Evolutionary conservation across 2,888 invertebrate species (phyloP).

Genomic region (Thymelicus acteon): DNA sequence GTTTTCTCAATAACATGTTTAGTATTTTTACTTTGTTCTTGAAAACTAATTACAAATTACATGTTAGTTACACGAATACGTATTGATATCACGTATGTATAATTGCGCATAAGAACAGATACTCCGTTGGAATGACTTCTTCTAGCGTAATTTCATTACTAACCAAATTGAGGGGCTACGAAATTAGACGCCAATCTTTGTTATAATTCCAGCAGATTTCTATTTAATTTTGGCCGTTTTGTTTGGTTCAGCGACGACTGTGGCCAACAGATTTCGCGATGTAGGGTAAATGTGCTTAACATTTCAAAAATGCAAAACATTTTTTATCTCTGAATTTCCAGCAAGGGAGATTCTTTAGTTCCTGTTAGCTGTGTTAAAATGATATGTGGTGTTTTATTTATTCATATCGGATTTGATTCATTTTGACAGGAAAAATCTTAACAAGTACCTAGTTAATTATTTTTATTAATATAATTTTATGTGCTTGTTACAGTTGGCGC

Average conservation of each 20-base stretch:
- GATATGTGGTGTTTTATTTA: no score
- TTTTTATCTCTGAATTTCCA: no score
- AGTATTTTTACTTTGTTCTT: no score
- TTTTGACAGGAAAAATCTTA: no score
- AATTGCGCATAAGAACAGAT: slow-evolving; percentile 16
- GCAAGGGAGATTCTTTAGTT: no score
- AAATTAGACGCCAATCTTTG: slow-evolving; percentile 61
- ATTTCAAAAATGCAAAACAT: neutral
- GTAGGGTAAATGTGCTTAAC: slow-evolving; percentile 8
- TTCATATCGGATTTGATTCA: no score
- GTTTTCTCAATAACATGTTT: no score
- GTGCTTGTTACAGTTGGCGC: no score
- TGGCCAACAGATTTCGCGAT: slow-evolving; percentile 19
- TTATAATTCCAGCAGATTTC: slow-evolving; percentile 54
- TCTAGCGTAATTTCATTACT: slow-evolving; percentile 58
- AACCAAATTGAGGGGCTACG: slow-evolving; percentile 61
- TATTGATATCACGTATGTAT: slow-evolving; percentile 20
- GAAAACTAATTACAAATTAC: neutral
- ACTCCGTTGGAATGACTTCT: slow-evolving; percentile 48
- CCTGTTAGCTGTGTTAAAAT: no score
- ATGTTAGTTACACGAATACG: neutral
- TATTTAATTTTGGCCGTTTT: slow-evolving; percentile 55
- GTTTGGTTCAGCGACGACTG: slow-evolving; percentile 43
- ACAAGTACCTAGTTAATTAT: no score
- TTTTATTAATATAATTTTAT: no score